Conservation (phyloP, 1,140 invertebrate genomes). For the Proctacanthus coquilletti region DNA sequence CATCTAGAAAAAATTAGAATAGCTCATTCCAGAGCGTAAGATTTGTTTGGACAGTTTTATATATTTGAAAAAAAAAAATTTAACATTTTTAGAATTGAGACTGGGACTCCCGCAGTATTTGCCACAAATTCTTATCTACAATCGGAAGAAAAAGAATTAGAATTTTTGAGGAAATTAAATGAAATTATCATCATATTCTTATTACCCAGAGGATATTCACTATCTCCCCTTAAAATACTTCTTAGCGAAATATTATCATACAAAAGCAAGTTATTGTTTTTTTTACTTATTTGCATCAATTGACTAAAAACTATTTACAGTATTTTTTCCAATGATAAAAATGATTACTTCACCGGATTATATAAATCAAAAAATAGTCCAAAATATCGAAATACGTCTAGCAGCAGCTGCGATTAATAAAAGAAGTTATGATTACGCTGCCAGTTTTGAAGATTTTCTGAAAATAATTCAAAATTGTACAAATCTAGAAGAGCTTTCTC, state of each 20-base stretch:
- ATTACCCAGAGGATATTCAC: constrained; percentile 62
- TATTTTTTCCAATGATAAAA: constrained; percentile 69
- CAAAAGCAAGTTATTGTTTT: constrained; percentile 43
- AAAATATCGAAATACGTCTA: constrained; percentile 65
- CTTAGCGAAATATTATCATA: constrained; percentile 69
- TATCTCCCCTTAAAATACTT: constrained; percentile 58
- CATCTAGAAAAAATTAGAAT: constrained; percentile 76
- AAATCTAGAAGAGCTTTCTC: constrained; percentile 67
- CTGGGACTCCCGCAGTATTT: constrained; percentile 48
- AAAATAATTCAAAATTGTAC: constrained; percentile 66
- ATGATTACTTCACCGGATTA: constrained; percentile 77
- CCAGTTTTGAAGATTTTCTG: constrained; percentile 79
- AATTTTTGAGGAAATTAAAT: constrained; percentile 65
- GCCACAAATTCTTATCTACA: constrained; percentile 58
- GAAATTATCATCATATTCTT: constrained; percentile 68
- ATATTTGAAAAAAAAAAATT: too few relatives aligned
- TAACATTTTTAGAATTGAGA: constrained; percentile 34
- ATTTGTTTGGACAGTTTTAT: constrained; percentile 12
- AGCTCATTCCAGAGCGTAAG: constrained; percentile 56
- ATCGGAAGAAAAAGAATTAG: constrained; percentile 53
- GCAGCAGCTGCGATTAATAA: constrained; percentile 61
- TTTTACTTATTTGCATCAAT: constrained; percentile 1
- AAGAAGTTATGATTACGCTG: constrained; percentile 71
- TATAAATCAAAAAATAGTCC: constrained; percentile 74
- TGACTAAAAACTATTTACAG: constrained; percentile 34